phyloP scores from a whole-genome alignment of 2,888 invertebrate species.

The Cetonia aurata region DNA sequence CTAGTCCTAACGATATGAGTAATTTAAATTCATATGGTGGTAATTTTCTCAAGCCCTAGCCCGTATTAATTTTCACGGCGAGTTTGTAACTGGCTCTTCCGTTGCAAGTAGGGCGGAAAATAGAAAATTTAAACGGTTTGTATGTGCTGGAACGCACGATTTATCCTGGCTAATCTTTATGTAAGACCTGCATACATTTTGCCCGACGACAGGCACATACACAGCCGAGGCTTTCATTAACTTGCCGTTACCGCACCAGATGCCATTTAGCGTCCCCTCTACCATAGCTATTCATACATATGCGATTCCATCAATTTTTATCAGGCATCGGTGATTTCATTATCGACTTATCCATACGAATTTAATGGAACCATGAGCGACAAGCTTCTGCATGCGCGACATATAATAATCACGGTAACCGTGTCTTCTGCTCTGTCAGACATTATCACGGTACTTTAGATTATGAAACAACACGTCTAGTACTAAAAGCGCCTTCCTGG shows the following conservation, averaged over 20 bases:
- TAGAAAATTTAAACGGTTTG: slow-evolving; percentile 15
- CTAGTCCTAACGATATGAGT: slow-evolving; percentile 16
- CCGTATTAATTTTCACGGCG: slow-evolving; percentile 11
- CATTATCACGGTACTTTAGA: slow-evolving; percentile 3
- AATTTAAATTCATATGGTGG: slow-evolving; percentile 28
- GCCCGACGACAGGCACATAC: background rate
- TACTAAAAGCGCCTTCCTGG: background rate
- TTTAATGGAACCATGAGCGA: background rate
- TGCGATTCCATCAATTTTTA: slow-evolving; percentile 5
- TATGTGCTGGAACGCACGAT: slow-evolving; percentile 13
- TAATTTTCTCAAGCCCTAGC: slow-evolving; percentile 6
- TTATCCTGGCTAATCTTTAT: slow-evolving; percentile 20
- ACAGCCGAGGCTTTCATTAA: background rate
- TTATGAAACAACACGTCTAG: background rate
- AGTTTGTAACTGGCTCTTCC: slow-evolving; percentile 11
- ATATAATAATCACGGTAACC: background rate
- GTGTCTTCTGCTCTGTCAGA: background rate
- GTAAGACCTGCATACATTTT: slow-evolving; percentile 18
- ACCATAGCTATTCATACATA: background rate
- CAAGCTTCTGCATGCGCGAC: background rate
- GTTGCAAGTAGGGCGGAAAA: slow-evolving; percentile 10
- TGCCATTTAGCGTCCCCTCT: background rate
- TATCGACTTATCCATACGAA: slow-evolving; percentile 1
- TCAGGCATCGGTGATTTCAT: background rate
- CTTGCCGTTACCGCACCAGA: background rate